Conservation (phyloP, 1,140 invertebrate species). For the Diorhabda sublineata region DNA sequence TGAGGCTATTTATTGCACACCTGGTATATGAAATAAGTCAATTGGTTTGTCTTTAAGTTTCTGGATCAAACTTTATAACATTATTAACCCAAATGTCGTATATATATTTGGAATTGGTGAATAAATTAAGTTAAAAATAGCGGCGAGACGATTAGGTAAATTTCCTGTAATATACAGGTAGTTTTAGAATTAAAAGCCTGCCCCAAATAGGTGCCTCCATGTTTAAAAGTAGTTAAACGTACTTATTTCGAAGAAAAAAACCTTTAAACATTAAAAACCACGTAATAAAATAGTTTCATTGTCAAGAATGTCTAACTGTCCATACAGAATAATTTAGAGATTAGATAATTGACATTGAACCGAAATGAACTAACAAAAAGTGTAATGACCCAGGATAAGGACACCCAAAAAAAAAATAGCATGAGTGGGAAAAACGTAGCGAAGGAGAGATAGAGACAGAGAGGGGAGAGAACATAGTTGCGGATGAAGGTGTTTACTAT, state of each 20-base stretch:
- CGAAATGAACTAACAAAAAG: background rate
- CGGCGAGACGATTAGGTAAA: no score
- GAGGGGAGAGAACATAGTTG: background rate
- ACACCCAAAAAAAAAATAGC: background rate
- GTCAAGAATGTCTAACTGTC: background rate
- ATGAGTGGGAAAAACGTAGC: background rate
- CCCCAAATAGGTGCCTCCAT: no score
- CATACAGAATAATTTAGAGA: conserved; percentile 2
- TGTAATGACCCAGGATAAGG: conserved; percentile 1
- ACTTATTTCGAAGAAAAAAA: background rate
- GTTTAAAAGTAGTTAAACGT: no score
- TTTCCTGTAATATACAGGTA: no score
- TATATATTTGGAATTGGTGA: no score
- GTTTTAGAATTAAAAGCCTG: no score
- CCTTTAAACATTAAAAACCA: conserved; percentile 3
- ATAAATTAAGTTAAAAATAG: no score
- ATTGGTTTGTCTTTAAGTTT: no score
- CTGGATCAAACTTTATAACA: no score
- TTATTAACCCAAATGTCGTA: no score
- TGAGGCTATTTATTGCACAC: no score
- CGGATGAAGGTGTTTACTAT: background rate
- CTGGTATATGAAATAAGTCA: no score
- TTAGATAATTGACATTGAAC: conserved; percentile 2
- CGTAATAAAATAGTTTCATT: conserved; percentile 1
- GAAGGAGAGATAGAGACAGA: background rate